A percentile compares a stretch with the other conserved stretches of the same genome.
phyloP scores from a whole-genome alignment of 1,140 invertebrate species.

The Eciton burchellii region DNA sequence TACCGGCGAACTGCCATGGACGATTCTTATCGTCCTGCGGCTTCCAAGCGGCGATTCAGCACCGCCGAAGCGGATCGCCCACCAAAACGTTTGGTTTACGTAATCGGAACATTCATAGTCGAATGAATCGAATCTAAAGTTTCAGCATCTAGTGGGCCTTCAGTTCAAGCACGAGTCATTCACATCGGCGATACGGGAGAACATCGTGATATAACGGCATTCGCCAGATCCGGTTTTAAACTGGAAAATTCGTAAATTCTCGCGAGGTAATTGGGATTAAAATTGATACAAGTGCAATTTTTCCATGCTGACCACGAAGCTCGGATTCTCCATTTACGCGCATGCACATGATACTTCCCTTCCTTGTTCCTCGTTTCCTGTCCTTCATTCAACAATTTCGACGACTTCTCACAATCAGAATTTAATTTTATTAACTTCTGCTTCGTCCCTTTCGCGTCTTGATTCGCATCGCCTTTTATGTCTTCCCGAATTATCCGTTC shows the following conservation, averaged over 20 bases:
- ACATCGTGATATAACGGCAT: neutral
- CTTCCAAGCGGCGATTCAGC: slow-evolving; percentile 31
- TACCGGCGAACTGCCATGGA: slow-evolving; percentile 35
- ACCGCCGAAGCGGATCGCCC: neutral
- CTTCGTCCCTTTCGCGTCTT: neutral
- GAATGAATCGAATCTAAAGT: slow-evolving; percentile 3
- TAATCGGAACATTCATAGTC: slow-evolving; percentile 25
- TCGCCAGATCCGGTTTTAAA: neutral
- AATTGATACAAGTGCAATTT: too few species aligned
- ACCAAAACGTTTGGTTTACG: neutral
- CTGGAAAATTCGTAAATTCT: neutral
- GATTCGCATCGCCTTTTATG: neutral
- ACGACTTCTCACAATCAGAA: neutral
- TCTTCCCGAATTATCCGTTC: slow-evolving; percentile 1
- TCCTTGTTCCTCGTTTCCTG: neutral
- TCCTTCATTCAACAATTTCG: neutral
- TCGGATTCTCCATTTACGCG: neutral
- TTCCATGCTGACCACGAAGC: too few species aligned
- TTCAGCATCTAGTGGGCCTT: neutral
- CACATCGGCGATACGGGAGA: neutral
- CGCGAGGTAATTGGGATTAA: neutral
- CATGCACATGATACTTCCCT: too few species aligned
- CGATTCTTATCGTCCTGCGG: slow-evolving; percentile 45
- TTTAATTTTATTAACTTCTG: slow-evolving; percentile 27
- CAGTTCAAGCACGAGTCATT: slow-evolving; percentile 12